phyloP scores from a whole-genome alignment of 2,888 invertebrate species.

The Phaonia tiefii region DNA sequence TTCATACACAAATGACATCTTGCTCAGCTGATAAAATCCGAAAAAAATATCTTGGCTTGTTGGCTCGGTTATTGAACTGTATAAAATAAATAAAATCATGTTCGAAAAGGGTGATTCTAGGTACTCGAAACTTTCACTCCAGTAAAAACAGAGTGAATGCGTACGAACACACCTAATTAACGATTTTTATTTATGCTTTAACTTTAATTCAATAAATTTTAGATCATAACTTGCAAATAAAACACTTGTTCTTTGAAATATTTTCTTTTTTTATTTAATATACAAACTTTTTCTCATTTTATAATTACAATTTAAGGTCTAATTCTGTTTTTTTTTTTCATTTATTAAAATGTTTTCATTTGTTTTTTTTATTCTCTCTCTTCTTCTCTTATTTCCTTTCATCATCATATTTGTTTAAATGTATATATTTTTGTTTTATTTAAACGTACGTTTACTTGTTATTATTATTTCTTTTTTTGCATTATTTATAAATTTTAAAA shows the following conservation, averaged over 20 bases:
- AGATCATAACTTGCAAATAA: background rate
- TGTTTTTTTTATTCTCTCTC: slow-evolving; percentile 71
- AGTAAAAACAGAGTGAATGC: no score
- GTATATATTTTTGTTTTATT: slow-evolving; percentile 73
- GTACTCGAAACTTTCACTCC: no score
- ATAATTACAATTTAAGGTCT: slow-evolving; percentile 64
- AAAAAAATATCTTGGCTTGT: no score
- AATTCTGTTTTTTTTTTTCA: slow-evolving; percentile 42
- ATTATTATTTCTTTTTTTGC: slow-evolving; percentile 68
- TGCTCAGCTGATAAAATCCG: no score
- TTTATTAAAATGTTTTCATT: slow-evolving; percentile 62
- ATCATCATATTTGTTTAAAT: slow-evolving; percentile 77
- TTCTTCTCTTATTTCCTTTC: no score
- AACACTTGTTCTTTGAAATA: slow-evolving; percentile 47
- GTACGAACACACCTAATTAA: no score
- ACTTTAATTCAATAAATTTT: no score
- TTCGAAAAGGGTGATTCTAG: no score
- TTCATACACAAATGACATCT: no score
- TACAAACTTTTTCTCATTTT: slow-evolving; percentile 64
- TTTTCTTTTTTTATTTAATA: slow-evolving; percentile 67
- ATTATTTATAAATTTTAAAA: slow-evolving; percentile 66
- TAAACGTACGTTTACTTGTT: slow-evolving; percentile 75
- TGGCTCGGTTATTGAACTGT: no score
- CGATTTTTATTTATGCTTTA: no score
- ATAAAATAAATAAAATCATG: no score